Evolutionary conservation across 2,888 invertebrate species (phyloP).

Genomic region (Sphaerophoria rueppellii): DNA sequence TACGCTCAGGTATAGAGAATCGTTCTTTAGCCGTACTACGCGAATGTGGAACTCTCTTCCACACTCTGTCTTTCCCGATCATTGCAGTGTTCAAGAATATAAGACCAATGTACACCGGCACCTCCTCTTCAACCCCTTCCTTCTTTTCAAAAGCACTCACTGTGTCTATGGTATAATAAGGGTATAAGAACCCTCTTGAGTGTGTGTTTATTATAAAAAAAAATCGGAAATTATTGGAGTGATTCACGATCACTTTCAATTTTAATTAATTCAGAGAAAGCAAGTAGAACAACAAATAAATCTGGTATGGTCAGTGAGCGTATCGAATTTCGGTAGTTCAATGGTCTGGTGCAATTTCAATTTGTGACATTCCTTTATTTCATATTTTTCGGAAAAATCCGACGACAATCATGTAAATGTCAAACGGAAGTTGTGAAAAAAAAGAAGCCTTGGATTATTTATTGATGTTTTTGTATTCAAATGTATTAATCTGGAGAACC

Average conservation of each 20-base stretch:
- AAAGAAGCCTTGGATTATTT: no score
- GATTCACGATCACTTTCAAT: conserved; percentile 4
- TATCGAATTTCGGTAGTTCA: conserved; percentile 8
- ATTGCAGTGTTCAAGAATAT: no score
- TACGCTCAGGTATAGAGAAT: no score
- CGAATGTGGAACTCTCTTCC: no score
- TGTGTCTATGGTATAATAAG: no score
- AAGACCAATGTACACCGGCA: no score
- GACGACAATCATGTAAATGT: conserved; percentile 29
- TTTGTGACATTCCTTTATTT: neutral
- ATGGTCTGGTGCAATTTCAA: neutral
- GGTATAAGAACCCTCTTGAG: neutral
- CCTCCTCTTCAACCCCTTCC: no score
- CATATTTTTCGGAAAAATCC: neutral
- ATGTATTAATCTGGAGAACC: no score
- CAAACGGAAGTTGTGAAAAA: conserved; percentile 39
- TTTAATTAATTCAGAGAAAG: conserved; percentile 15
- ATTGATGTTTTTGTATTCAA: no score
- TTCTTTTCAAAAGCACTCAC: no score
- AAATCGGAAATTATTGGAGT: neutral
- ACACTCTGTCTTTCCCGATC: no score
- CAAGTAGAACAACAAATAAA: neutral
- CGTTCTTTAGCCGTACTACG: no score
- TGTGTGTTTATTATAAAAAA: neutral
- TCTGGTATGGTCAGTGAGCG: neutral